These are phyloP conservation scores for Amblyjoppa fuscipennis DNA, from an alignment of 2,888 invertebrate species.

Conservation along the genomic window DNA sequence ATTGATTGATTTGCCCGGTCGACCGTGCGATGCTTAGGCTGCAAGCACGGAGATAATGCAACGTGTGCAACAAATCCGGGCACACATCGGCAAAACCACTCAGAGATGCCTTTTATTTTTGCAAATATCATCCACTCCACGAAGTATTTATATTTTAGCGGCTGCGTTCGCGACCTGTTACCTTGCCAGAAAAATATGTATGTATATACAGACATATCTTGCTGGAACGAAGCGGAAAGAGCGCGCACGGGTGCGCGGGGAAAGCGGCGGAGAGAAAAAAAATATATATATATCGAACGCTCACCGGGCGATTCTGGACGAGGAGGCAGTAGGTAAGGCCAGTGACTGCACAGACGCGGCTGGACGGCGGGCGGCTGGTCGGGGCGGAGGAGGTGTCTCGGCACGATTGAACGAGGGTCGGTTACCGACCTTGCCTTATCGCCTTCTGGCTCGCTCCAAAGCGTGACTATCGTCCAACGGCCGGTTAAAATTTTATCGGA, in stretches of 20 bases:
- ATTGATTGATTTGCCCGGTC: not conserved
- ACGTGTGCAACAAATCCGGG: slow-evolving; percentile 18
- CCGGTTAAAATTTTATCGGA: slow-evolving; percentile 75
- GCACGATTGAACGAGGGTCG: slow-evolving; percentile 70
- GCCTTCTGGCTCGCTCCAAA: slow-evolving; percentile 71
- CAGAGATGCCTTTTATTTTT: slow-evolving; percentile 4
- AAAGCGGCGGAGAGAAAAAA: slow-evolving; percentile 53
- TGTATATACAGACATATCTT: not conserved
- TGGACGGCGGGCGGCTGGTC: slow-evolving; percentile 30
- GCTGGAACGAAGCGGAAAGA: slow-evolving; percentile 49
- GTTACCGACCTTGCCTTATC: slow-evolving; percentile 77
- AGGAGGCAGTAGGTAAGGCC: slow-evolving; percentile 64
- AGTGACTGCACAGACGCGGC: slow-evolving; percentile 62
- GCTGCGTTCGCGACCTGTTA: slow-evolving; percentile 31
- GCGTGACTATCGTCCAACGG: slow-evolving; percentile 74
- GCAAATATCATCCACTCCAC: slow-evolving; percentile 35
- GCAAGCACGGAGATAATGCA: slow-evolving; percentile 18
- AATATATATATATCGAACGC: slow-evolving; percentile 29
- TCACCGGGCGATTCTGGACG: slow-evolving; percentile 57
- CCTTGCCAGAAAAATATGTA: slow-evolving; percentile 45
- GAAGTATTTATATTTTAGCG: slow-evolving; percentile 43
- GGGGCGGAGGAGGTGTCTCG: slow-evolving; percentile 43
- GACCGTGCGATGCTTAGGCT: not conserved
- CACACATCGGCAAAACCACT: slow-evolving; percentile 29
- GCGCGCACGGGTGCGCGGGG: slow-evolving; percentile 51